These are phyloP conservation scores for Agrotis exclamationis DNA, from an alignment of 2,888 invertebrate genomes.

Conservation along the genomic window DNA sequence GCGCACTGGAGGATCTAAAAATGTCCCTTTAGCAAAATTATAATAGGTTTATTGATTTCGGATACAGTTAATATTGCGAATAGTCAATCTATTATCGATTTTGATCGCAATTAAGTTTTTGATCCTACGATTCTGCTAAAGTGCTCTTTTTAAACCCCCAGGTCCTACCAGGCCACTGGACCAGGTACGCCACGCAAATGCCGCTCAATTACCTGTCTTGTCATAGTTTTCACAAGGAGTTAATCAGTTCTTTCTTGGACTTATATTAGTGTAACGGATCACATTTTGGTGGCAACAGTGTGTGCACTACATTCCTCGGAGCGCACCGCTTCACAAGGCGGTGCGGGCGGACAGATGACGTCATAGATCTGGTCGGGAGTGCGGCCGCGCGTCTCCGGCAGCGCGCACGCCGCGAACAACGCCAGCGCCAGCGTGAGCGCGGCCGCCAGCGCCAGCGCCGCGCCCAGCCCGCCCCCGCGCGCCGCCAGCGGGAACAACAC, in stretches of 20 bases:
- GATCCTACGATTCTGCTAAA: too few relatives aligned
- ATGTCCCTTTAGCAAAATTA: too few relatives aligned
- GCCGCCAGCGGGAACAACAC: constrained; percentile 72
- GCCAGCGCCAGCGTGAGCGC: constrained; percentile 70
- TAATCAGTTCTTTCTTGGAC: not conserved
- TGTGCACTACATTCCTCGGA: constrained; percentile 1
- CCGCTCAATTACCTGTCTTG: not conserved
- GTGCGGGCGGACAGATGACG: constrained; percentile 43
- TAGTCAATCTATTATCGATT: too few relatives aligned
- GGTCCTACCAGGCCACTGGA: not conserved
- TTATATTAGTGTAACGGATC: constrained; percentile 1
- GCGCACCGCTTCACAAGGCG: constrained; percentile 6
- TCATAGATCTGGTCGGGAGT: constrained; percentile 73
- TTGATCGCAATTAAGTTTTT: too few relatives aligned
- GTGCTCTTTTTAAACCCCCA: not conserved
- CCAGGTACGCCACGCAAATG: not conserved
- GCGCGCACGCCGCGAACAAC: constrained; percentile 65
- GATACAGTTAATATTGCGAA: too few relatives aligned
- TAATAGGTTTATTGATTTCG: too few relatives aligned
- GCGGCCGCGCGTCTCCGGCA: constrained; percentile 77
- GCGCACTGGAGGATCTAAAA: too few relatives aligned
- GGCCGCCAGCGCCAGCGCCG: constrained; percentile 72
- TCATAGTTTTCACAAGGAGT: not conserved
- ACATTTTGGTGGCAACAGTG: constrained; percentile 41
- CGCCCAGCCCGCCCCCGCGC: constrained; percentile 37